These are phyloP conservation scores for Allacma fusca DNA, from an alignment of 2,888 invertebrate genomes.

Conservation along the genomic window DNA sequence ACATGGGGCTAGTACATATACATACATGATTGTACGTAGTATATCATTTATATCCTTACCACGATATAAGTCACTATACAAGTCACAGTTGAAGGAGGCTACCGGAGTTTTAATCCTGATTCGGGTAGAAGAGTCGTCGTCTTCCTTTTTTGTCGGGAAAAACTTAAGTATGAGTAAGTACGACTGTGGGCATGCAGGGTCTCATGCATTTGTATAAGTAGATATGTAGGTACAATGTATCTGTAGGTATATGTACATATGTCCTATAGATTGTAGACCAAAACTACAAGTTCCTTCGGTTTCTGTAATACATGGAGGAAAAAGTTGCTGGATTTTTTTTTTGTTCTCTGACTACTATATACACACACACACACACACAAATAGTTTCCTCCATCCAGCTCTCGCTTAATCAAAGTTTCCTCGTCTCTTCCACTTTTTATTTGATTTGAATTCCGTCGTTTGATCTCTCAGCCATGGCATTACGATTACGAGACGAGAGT, in stretches of 20 bases:
- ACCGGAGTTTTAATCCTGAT: background rate
- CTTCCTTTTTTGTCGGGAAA: background rate
- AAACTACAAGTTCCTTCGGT: background rate
- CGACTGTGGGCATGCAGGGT: too few species aligned
- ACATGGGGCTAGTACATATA: too few species aligned
- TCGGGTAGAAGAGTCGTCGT: background rate
- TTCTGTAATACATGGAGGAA: background rate
- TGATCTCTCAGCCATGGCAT: constrained; percentile 36
- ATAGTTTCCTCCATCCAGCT: background rate
- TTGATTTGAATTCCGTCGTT: constrained; percentile 37
- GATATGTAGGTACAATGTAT: too few species aligned
- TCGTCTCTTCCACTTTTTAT: constrained; percentile 30
- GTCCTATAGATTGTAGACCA: too few species aligned
- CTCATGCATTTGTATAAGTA: too few species aligned
- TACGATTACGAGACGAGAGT: constrained; percentile 7
- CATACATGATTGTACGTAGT: too few species aligned
- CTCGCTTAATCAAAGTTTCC: constrained; percentile 30
- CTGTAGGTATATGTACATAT: too few species aligned
- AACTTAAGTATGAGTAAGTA: background rate
- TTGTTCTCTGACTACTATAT: background rate
- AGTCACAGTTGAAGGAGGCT: too few species aligned
- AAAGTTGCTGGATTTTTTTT: constrained; percentile 24
- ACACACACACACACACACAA: background rate
- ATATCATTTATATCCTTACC: background rate
- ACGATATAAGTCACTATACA: background rate